Evolutionary conservation across 1,140 invertebrate genomes (phyloP), one percentile per base, ranked within the genome.

Genomic region (Trialeurodes vaporariorum): DNA sequence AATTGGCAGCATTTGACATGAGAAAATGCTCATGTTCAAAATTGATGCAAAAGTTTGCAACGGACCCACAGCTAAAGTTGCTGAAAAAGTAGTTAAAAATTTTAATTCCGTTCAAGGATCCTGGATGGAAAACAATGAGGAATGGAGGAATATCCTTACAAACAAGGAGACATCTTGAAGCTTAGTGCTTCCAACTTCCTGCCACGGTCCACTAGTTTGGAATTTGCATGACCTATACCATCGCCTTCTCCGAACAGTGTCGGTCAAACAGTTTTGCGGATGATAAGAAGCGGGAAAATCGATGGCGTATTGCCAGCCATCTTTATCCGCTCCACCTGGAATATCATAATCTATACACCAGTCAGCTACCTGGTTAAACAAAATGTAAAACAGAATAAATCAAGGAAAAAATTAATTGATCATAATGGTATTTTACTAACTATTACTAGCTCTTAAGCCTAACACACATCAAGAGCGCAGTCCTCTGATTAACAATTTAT

Each of bases 271-370:
- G 77, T 93, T 94, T 71, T 88, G 85, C 0, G 85, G 84, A 77
- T 95, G 93, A 78, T 92, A 96, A 25, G 84, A 84, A 0, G 87
- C 85, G 5, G 92, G 91, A 77, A 95, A 96, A 78, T 96, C 93
- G 1, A 90, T 88, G 1, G 93, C 92, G 80, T 96, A 96, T 76
- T 96, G 93, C 94, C 94, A 96, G 1, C 93, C 93, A 71, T 95
- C 91, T 67, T 84, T 83, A 78, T 96, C 93, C 1, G 91, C 90
- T 1, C 92, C 92, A n/a, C 91, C 91, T 1, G 89, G 87, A 34
- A 89, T 87, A 76, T 89, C 87, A 76, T 91, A 95, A 78, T 96
- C 93, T 13, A 94, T 83, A 70, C 87, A 84, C 94, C 93, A 96
- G 75, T 95, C 92, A 9, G 90, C 89, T 61, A 90, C 83, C 89